A percentile compares a stretch with the other conserved stretches of the same genome.
Conservation (phyloP, 2,113 vertebrate genomes). For the Colius striatus region DNA sequence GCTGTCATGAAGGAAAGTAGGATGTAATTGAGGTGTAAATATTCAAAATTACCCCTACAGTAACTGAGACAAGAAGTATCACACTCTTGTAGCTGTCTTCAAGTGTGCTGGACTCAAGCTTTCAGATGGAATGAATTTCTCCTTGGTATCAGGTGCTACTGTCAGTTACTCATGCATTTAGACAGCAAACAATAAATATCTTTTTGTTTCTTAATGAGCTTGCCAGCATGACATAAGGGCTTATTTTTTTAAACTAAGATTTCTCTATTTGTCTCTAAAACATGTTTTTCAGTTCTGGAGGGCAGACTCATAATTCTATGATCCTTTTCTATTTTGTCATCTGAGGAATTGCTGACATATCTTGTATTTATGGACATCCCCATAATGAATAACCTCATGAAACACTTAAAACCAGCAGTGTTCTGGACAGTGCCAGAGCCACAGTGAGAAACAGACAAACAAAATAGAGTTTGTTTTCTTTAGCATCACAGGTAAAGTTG, state of each 20-base stretch:
- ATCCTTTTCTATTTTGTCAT: neutral
- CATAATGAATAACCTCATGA: neutral
- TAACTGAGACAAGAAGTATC: neutral
- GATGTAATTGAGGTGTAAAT: neutral
- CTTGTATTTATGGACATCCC: neutral
- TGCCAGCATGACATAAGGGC: neutral
- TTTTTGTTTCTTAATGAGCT: neutral
- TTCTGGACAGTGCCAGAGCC: neutral
- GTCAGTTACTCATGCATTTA: neutral
- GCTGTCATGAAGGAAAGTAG: neutral
- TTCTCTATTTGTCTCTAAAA: constrained; percentile 44
- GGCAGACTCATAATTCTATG: constrained; percentile 1
- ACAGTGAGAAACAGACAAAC: neutral
- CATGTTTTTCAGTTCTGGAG: constrained; percentile 17
- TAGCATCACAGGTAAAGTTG: neutral
- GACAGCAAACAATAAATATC: neutral
- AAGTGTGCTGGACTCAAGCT: neutral
- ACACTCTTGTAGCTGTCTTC: neutral
- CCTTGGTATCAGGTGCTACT: neutral
- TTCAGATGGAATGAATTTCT: neutral
- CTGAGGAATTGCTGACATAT: neutral
- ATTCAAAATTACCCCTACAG: neutral
- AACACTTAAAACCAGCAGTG: neutral
- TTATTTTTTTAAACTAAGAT: constrained; percentile 24
- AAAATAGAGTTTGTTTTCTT: neutral